A percentile compares a stretch with the other conserved stretches of the same genome.
Conservation (phyloP, 1,140 invertebrate genomes). For the Brachystomella parvula region DNA sequence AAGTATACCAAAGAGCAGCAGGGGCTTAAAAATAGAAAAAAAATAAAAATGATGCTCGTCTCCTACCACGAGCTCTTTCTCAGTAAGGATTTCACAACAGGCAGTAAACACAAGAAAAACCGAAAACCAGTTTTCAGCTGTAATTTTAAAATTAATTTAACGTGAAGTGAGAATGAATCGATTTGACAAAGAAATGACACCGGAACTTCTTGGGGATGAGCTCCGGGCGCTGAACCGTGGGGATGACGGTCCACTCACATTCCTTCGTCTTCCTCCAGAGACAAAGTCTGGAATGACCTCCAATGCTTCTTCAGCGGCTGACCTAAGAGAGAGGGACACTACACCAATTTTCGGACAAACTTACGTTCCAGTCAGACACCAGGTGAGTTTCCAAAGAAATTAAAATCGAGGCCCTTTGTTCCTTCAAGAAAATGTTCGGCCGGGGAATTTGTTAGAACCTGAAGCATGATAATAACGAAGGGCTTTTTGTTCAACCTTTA, state of each 20-base stretch:
- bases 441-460: too few species aligned
- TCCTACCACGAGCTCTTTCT: too few species aligned
- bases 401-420: neutral
- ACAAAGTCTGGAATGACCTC: constrained; percentile 1
- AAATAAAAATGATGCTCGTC: too few species aligned
- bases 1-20: too few species aligned
- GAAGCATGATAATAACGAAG: too few species aligned
- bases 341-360: constrained; percentile 4
- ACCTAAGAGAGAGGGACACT: constrained; percentile 18
- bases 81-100: too few species aligned
- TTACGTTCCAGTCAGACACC: neutral
- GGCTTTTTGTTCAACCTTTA: too few species aligned
- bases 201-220: constrained; percentile 25
- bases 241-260: constrained; percentile 17
- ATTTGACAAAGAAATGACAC: constrained; percentile 21
- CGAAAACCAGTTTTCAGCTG: neutral
- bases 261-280: constrained; percentile 27
- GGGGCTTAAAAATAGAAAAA: neutral
- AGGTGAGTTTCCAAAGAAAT: neutral
- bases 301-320: constrained; percentile 27
- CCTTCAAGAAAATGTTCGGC: neutral
- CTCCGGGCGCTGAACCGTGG: constrained; percentile 31
- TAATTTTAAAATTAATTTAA: too few species aligned
- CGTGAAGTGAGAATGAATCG: constrained; percentile 20
- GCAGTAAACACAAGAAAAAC: too few species aligned